These are phyloP conservation scores for Xestoiulus laeticollis DNA, from an alignment of 2,888 invertebrate genomes.

Conservation along the genomic window DNA sequence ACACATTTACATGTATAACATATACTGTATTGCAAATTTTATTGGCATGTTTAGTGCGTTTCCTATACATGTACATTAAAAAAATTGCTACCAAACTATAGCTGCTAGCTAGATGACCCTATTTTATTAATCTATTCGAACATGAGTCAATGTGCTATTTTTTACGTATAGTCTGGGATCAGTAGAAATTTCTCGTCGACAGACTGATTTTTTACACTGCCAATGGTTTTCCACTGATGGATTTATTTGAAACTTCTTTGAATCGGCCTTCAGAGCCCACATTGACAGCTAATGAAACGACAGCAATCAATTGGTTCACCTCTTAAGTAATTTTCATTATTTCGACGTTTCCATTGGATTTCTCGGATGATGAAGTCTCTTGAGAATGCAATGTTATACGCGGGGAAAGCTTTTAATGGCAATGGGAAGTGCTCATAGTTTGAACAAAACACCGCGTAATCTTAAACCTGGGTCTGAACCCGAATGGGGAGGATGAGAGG, in stretches of 20 bases:
- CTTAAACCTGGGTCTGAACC: background rate
- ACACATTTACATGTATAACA: no score
- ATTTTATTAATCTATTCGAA: no score
- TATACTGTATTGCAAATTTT: no score
- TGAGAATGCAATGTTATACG: background rate
- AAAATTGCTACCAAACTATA: no score
- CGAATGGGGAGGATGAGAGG: background rate
- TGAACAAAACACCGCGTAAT: background rate
- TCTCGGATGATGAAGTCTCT: background rate
- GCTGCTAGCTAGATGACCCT: no score
- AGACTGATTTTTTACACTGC: no score
- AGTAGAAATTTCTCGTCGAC: no score
- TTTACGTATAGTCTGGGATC: no score
- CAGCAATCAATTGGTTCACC: background rate
- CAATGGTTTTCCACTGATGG: no score
- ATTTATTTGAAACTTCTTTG: background rate
- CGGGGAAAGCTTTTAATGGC: background rate
- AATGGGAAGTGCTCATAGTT: background rate
- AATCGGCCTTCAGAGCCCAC: background rate
- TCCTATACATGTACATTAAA: no score
- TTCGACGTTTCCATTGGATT: background rate
- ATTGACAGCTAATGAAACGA: background rate
- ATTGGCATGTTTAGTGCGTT: no score
- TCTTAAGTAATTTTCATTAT: slow-evolving; percentile 8
- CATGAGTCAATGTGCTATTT: no score